A percentile compares a stretch with the other conserved stretches of the same genome.
Evolutionary conservation across 1,140 invertebrate genomes (phyloP).

Genomic region (Campoletis sonorensis): DNA sequence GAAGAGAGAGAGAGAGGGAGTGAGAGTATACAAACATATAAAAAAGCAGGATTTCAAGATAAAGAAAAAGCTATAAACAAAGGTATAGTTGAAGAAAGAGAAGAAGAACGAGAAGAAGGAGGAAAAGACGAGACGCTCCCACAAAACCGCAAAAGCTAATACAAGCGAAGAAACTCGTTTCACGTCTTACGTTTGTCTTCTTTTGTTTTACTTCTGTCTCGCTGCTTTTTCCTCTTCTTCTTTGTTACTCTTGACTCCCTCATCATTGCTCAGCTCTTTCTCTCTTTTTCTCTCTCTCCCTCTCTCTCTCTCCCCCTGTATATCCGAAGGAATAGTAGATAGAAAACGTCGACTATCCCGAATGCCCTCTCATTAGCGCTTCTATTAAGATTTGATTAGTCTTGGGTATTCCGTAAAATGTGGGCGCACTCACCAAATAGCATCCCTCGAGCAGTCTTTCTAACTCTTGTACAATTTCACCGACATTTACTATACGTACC

Average conservation of each 20-base stretch:
- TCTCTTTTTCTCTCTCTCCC: too few relatives aligned
- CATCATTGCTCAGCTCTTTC: background rate
- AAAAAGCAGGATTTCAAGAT: background rate
- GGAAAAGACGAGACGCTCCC: slow-evolving; percentile 47
- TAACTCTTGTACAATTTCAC: too few relatives aligned
- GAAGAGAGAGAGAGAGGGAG: too few relatives aligned
- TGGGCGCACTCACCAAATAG: too few relatives aligned
- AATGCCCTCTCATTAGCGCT: slow-evolving; percentile 73
- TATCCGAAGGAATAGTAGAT: slow-evolving; percentile 5
- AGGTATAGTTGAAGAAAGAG: slow-evolving; percentile 22
- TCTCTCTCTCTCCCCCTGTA: too few relatives aligned
- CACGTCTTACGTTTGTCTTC: slow-evolving; percentile 1
- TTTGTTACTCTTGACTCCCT: too few relatives aligned
- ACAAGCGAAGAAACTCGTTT: slow-evolving; percentile 44
- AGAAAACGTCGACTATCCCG: slow-evolving; percentile 47
- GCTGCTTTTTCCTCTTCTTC: background rate
- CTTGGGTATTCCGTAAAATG: too few relatives aligned
- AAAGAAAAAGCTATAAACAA: background rate
- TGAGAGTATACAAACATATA: too few relatives aligned
- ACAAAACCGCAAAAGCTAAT: slow-evolving; percentile 69
- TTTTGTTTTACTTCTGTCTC: slow-evolving; percentile 47
- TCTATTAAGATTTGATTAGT: too few relatives aligned
- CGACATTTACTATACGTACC: too few relatives aligned
- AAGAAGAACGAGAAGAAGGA: too few relatives aligned
- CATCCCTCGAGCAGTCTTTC: too few relatives aligned